phyloP scores from a whole-genome alignment of 2,797 vertebrate genomes.

The Florisuga fusca region DNA sequence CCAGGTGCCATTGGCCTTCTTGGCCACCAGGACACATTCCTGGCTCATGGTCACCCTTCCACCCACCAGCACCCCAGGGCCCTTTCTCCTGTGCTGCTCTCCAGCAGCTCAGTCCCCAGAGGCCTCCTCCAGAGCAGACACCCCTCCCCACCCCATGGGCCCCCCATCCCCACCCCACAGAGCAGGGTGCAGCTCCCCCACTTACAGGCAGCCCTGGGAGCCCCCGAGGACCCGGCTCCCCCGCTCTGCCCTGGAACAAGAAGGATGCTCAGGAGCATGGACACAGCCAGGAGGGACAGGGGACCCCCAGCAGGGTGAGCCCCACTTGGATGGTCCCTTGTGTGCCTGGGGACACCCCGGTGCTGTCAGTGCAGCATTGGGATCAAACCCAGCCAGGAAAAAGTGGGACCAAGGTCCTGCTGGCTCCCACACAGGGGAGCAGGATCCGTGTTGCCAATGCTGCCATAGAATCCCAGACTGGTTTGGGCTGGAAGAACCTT shows the following conservation, averaged over 20 bases:
- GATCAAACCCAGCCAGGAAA: background rate
- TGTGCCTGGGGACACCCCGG: background rate
- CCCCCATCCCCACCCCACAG: background rate
- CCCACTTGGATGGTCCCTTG: fast-evolving
- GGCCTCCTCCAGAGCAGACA: background rate
- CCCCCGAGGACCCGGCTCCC: slow-evolving; percentile 84
- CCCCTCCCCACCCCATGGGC: background rate
- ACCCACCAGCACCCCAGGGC: too few species aligned
- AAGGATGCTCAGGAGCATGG: background rate
- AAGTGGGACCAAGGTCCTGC: background rate
- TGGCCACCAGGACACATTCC: too few species aligned
- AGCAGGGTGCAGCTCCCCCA: background rate
- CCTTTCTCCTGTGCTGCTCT: too few species aligned
- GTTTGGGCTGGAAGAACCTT: too few species aligned
- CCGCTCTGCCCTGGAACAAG: slow-evolving; percentile 82
- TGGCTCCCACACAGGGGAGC: background rate
- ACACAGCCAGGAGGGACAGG: background rate
- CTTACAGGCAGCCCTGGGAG: slow-evolving; percentile 83
- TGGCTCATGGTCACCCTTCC: too few species aligned
- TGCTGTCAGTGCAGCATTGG: fast-evolving
- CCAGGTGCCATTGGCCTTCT: too few species aligned
- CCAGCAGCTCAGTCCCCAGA: too few species aligned
- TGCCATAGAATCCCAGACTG: too few species aligned
- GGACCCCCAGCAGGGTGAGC: fast-evolving
- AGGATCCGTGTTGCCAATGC: background rate